A percentile compares a stretch with the other conserved stretches of the same genome.
Evolutionary conservation across 2,888 invertebrate genomes (phyloP).

Genomic region (Lepidocyrtoides sp.): DNA sequence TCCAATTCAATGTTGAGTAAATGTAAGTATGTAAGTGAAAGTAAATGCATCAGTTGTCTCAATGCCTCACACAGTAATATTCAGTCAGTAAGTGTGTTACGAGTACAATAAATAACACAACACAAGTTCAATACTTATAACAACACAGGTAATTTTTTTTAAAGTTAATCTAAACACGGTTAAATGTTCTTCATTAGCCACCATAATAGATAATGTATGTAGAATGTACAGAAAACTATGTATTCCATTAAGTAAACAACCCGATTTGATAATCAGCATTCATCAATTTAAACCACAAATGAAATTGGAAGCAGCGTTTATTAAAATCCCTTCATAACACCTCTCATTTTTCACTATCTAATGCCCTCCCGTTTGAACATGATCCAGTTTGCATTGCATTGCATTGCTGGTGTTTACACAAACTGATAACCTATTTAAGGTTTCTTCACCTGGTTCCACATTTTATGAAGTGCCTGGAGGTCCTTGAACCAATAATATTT

Average conservation of each 20-base stretch:
- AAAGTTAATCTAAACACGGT: too few species aligned
- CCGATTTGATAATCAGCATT: neutral
- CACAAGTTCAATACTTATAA: too few species aligned
- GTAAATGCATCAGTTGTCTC: too few species aligned
- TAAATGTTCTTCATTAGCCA: too few species aligned
- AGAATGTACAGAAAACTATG: too few species aligned
- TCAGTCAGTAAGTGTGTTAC: too few species aligned
- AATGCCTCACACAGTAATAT: too few species aligned
- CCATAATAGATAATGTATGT: too few species aligned
- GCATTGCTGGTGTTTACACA: neutral
- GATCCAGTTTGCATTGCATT: neutral
- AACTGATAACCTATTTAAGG: constrained; percentile 65
- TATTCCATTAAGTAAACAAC: neutral
- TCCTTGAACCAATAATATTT: constrained; percentile 66
- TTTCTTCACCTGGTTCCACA: constrained; percentile 72
- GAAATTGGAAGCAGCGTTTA: neutral
- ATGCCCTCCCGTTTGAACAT: neutral
- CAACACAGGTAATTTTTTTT: too few species aligned
- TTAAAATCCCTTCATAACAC: neutral
- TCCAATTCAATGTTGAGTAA: too few species aligned
- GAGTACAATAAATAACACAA: too few species aligned
- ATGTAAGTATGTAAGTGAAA: too few species aligned
- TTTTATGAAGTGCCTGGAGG: constrained; percentile 1
- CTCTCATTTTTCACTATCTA: neutral
- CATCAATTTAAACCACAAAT: neutral